phyloP scores from a whole-genome alignment of 2,888 invertebrate genomes.

The Archips xylosteana region DNA sequence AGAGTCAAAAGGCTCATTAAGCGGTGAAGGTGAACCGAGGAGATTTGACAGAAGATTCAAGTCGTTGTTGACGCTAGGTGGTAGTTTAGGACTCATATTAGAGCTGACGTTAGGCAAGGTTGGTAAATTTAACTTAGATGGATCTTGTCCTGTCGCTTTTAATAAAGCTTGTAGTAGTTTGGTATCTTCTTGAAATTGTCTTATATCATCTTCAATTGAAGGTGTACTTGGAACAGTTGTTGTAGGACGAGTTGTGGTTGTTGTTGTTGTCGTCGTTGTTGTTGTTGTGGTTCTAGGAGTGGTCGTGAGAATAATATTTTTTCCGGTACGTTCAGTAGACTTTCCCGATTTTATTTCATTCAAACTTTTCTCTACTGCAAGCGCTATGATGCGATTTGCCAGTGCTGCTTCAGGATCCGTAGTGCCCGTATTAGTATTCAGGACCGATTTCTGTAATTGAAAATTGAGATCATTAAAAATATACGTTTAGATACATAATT shows the following conservation, averaged over 20 bases:
- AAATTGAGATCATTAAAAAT: not conserved
- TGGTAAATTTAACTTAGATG: conserved; percentile 78
- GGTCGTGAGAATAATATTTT: conserved; percentile 59
- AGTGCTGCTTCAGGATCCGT: conserved; percentile 78
- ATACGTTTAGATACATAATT: not conserved
- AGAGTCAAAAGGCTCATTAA: conserved; percentile 71
- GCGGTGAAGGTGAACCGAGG: conserved; percentile 70
- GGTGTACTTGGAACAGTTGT: conserved; percentile 62
- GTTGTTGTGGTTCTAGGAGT: conserved; percentile 54
- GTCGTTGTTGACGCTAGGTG: conserved; percentile 59
- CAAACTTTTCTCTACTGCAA: conserved; percentile 82
- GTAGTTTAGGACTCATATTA: conserved; percentile 67
- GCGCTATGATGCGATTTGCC: conserved; percentile 83
- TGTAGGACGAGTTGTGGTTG: conserved; percentile 64
- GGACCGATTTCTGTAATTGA: conserved; percentile 76
- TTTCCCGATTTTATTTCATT: conserved; percentile 73
- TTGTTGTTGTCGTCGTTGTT: conserved; percentile 61
- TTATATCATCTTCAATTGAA: conserved; percentile 79
- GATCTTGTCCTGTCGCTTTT: conserved; percentile 80
- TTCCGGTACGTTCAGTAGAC: conserved; percentile 61
- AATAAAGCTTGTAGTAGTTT: conserved; percentile 77
- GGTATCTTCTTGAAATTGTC: conserved; percentile 81
- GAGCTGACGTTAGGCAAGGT: conserved; percentile 65
- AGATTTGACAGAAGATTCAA: conserved; percentile 70
- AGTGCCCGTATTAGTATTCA: conserved; percentile 69